These are phyloP conservation scores for Anseranas semipalmata DNA, from an alignment of 2,113 vertebrate species.

Conservation along the genomic window DNA sequence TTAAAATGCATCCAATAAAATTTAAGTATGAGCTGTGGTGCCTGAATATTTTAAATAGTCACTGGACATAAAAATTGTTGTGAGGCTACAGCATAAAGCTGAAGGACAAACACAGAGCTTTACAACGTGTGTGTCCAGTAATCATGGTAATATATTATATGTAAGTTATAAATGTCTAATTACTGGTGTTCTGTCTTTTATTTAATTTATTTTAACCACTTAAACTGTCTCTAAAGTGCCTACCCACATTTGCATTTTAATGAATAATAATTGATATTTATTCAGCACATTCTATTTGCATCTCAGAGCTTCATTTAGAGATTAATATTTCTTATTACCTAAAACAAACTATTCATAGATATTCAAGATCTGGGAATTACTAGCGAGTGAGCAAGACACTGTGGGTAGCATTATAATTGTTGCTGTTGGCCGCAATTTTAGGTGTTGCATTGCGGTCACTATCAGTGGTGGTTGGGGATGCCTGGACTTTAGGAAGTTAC, in stretches of 20 bases:
- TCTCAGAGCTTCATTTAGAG: conserved; percentile 13
- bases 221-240: background rate
- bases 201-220: conserved; percentile 1
- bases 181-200: background rate
- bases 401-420: background rate
- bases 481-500: background rate
- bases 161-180: background rate
- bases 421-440: background rate
- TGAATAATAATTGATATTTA: conserved; percentile 57
- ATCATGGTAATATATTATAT: background rate
- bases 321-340: conserved; percentile 49
- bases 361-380: background rate
- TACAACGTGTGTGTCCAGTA: background rate
- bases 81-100: background rate
- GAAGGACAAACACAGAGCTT: background rate
- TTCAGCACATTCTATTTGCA: background rate
- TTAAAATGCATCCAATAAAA: conserved; percentile 8
- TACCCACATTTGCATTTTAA: conserved; percentile 44
- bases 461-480: background rate
- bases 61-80: background rate
- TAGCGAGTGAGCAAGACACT: background rate
- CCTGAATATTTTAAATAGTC: background rate
- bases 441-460: background rate
- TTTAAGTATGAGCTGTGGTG: background rate
- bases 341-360: conserved; percentile 5